phyloP scores from a whole-genome alignment of 37 sponge, comb jelly and placozoan species.

The Diacarnus erythraeanus region DNA sequence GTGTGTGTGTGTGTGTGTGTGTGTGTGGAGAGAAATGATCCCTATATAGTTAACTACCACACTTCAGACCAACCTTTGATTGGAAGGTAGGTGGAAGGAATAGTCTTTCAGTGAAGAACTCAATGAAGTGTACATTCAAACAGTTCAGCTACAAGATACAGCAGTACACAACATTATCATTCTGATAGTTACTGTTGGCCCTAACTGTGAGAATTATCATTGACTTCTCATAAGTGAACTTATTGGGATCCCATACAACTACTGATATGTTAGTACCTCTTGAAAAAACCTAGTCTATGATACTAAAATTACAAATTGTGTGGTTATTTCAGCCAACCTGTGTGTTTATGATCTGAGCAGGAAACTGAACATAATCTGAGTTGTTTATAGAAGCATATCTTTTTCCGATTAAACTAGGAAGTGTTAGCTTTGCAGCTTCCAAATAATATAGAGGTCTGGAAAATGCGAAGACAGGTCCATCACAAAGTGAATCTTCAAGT shows the following conservation, averaged over 20 bases:
- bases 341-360: constrained; percentile 11
- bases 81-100: constrained; percentile 28
- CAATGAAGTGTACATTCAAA: constrained; percentile 58
- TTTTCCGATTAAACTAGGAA: constrained; percentile 10
- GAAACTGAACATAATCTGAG: constrained; percentile 40
- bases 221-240: too few species aligned
- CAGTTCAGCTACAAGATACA: constrained; percentile 26
- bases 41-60: too few species aligned
- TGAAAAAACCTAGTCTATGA: neutral
- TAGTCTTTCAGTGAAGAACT: constrained; percentile 32
- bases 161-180: neutral
- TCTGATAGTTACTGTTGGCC: too few species aligned
- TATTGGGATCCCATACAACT: too few species aligned
- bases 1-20: too few species aligned
- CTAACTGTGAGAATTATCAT: too few species aligned
- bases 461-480: neutral
- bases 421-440: constrained; percentile 33
- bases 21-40: too few species aligned
- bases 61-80: constrained; percentile 35
- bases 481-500: constrained; percentile 18
- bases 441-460: constrained; percentile 22
- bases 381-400: constrained; percentile 17
- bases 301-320: neutral
- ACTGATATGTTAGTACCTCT: neutral
- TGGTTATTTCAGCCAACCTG: neutral